Percentiles rank a stretch among this genome's conserved stretches.
Conservation (phyloP, 2,113 vertebrate genomes). For the Acrocephalus arundinaceus region DNA sequence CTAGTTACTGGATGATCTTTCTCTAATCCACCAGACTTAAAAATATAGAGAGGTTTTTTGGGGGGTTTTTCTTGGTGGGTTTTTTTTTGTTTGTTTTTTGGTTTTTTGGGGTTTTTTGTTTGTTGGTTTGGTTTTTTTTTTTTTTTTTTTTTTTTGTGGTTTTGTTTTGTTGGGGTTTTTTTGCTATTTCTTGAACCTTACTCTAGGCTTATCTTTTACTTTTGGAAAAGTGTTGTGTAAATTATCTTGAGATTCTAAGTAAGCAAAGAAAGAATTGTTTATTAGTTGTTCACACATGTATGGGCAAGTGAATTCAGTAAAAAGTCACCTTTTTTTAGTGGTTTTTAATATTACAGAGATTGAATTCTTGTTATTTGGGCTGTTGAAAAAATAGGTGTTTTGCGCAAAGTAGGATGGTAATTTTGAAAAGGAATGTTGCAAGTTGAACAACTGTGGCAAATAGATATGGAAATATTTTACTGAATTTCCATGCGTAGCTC, state of each 20-base stretch:
- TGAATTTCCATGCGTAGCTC: neutral
- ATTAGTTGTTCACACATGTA: neutral
- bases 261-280: neutral
- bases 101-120: too few relatives aligned
- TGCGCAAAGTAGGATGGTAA: neutral
- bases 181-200: neutral
- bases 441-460: neutral
- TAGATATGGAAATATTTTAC: neutral
- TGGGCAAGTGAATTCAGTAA: neutral
- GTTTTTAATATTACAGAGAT: neutral
- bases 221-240: neutral
- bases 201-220: neutral
- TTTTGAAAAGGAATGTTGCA: neutral
- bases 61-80: too few relatives aligned
- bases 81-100: too few relatives aligned
- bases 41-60: neutral
- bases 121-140: too few relatives aligned
- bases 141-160: too few relatives aligned
- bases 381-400: neutral
- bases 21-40: neutral
- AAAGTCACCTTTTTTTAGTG: neutral
- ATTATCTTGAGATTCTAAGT: neutral
- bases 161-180: too few relatives aligned
- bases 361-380: neutral
- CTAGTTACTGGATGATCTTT: neutral